These are phyloP conservation scores for Harpalus rufipes DNA, from an alignment of 2,888 invertebrate species.

Conservation along the genomic window DNA sequence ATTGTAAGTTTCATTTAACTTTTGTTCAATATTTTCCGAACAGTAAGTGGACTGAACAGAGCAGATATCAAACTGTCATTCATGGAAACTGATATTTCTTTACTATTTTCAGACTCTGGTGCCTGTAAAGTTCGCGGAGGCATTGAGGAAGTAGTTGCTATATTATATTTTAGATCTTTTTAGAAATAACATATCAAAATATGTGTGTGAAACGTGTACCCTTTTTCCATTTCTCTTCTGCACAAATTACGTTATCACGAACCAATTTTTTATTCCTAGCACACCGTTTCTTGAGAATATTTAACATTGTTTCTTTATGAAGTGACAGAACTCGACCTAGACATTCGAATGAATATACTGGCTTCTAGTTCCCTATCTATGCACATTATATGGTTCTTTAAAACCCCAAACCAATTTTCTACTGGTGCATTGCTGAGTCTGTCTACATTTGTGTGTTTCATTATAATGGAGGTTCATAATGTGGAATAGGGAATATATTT, in stretches of 20 bases:
- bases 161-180: too few species aligned
- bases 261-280: neutral
- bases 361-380: neutral
- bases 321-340: neutral
- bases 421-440: slow-evolving; percentile 20
- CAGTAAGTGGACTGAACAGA: too few species aligned
- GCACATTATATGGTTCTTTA: slow-evolving; percentile 21
- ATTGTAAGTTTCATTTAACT: too few species aligned
- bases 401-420: slow-evolving; percentile 25
- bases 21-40: too few species aligned
- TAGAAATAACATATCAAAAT: too few species aligned
- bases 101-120: too few species aligned
- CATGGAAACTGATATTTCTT: too few species aligned
- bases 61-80: too few species aligned
- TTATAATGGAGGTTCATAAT: slow-evolving; percentile 3
- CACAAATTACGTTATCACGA: neutral
- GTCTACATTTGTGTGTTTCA: neutral
- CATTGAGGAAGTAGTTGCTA: too few species aligned
- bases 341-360: slow-evolving; percentile 11
- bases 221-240: too few species aligned
- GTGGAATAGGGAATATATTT: slow-evolving; percentile 18
- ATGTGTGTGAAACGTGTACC: too few species aligned
- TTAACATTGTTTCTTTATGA: slow-evolving; percentile 21
- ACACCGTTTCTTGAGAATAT: slow-evolving; percentile 6
- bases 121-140: too few species aligned